These are phyloP conservation scores for Gopherus evgoodei DNA, from an alignment of 2,113 vertebrate genomes.

Conservation along the genomic window DNA sequence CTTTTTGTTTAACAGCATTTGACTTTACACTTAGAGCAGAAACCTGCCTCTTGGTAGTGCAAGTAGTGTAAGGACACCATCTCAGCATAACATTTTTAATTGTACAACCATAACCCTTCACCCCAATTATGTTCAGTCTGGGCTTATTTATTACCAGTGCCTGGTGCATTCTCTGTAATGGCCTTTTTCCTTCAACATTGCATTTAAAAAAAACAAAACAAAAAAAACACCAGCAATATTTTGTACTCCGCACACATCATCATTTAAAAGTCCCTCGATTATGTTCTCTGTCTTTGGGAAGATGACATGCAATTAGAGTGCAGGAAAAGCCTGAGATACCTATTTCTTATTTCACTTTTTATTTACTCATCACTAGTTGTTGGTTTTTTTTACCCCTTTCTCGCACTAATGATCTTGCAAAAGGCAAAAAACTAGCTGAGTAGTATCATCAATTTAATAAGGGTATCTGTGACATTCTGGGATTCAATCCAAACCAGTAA, in stretches of 20 bases:
- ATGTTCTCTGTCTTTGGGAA: conserved; percentile 21
- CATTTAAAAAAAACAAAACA: background rate
- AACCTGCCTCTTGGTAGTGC: background rate
- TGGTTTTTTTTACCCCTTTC: background rate
- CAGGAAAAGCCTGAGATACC: background rate
- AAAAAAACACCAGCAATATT: background rate
- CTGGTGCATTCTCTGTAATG: background rate
- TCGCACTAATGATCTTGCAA: background rate
- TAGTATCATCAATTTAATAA: background rate
- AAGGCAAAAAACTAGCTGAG: background rate
- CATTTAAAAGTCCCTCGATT: background rate
- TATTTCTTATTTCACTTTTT: conserved; percentile 28
- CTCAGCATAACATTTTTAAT: conserved; percentile 52
- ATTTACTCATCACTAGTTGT: conserved; percentile 1
- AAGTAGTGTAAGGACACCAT: conserved; percentile 22
- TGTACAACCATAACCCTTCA: conserved; percentile 59
- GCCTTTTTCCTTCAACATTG: conserved; percentile 5
- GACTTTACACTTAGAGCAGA: conserved; percentile 1
- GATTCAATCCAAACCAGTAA: background rate
- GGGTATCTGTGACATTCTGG: background rate
- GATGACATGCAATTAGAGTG: conserved; percentile 12
- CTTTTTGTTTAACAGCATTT: background rate
- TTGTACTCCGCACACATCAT: conserved; percentile 13
- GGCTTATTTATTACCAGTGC: conserved; percentile 52
- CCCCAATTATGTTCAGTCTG: conserved; percentile 44